Evolutionary conservation across 2,113 vertebrate genomes (phyloP).

Genomic region (Zingel zingel): DNA sequence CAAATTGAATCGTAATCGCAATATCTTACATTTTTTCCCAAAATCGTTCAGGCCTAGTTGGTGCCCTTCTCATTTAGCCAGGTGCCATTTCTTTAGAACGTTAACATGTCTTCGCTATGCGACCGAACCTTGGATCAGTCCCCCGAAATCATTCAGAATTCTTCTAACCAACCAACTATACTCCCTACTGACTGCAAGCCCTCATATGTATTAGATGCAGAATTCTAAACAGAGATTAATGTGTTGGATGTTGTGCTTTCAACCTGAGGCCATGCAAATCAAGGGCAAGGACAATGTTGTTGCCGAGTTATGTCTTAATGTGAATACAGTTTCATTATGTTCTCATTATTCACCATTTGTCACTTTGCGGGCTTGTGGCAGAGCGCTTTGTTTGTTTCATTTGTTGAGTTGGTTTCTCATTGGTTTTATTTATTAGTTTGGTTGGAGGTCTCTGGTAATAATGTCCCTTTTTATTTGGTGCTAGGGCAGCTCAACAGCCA

Average conservation of each 20-base stretch:
- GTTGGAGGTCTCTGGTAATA: neutral
- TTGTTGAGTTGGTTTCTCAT: neutral
- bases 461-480: neutral
- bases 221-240: neutral
- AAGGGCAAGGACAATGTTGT: neutral
- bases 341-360: constrained; percentile 23
- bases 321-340: constrained; percentile 20
- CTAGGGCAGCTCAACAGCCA: neutral
- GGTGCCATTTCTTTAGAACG: neutral
- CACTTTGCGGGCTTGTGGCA: neutral
- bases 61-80: neutral
- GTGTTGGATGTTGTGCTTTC: neutral
- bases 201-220: neutral
- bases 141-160: neutral
- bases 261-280: neutral
- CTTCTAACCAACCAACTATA: neutral
- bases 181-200: neutral
- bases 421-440: neutral
- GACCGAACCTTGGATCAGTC: neutral
- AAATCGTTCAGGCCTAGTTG: no score
- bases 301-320: neutral
- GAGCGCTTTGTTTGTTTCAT: neutral
- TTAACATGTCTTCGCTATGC: neutral
- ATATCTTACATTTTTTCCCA: no score
- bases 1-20: no score